Conservation (phyloP, 2,113 vertebrate species). For the Pelecanus crispus region DNA sequence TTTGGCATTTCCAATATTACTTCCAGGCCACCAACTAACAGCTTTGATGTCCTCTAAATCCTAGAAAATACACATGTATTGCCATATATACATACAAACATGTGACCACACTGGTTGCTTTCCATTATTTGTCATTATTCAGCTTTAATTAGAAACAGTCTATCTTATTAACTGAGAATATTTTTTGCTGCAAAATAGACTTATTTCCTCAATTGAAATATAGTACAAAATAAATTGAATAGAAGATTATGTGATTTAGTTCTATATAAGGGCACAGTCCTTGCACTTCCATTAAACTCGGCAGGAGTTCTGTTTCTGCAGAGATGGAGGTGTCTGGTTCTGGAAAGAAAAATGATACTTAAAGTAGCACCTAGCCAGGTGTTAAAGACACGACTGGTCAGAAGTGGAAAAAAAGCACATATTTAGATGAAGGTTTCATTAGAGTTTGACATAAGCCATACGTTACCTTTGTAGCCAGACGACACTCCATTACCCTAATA, state of each 20-base stretch:
- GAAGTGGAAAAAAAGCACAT: constrained; percentile 22
- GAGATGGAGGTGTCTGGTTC: neutral
- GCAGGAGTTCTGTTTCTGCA: neutral
- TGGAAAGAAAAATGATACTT: constrained; percentile 37
- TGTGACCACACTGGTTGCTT: constrained; percentile 5
- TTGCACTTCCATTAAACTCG: neutral
- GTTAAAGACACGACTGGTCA: constrained; percentile 16
- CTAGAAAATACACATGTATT: constrained; percentile 21
- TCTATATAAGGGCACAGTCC: constrained; percentile 11
- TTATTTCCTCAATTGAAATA: neutral
- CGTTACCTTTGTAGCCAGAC: constrained; percentile 90
- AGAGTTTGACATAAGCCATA: constrained; percentile 64
- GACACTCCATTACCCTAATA: constrained; percentile 90
- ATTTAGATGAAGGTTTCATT: constrained; percentile 47
- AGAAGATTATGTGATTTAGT: no score
- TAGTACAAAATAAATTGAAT: neutral
- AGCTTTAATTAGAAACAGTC: constrained; percentile 48
- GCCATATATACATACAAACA: constrained; percentile 5
- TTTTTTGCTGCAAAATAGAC: neutral
- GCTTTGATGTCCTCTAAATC: constrained; percentile 30
- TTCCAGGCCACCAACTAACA: constrained; percentile 1
- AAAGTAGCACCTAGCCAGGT: constrained; percentile 59
- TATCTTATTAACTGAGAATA: neutral
- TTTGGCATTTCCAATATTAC: constrained; percentile 17
- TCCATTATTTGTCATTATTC: constrained; percentile 40